Evolutionary conservation across 2,888 invertebrate species (phyloP).

Genomic region (Mycogona germanica): DNA sequence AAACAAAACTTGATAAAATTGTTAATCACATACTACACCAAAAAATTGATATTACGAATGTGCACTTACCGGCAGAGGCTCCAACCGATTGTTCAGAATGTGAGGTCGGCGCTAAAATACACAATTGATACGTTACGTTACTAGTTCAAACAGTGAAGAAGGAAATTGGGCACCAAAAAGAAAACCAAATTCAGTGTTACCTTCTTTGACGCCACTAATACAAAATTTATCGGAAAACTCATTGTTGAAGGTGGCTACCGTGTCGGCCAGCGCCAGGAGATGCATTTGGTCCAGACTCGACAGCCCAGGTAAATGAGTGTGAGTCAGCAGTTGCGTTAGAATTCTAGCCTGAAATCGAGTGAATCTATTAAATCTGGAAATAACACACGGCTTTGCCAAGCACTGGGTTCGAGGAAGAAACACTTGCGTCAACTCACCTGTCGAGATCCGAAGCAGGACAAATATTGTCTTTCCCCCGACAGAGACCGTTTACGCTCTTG

Average conservation of each 20-base stretch:
- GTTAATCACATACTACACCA: no score
- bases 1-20: neutral
- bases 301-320: constrained; percentile 85
- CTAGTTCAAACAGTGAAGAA: no score
- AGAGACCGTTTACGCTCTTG: constrained; percentile 18
- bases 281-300: constrained; percentile 99
- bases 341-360: constrained; percentile 47
- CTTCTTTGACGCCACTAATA: constrained; percentile 30
- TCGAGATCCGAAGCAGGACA: constrained; percentile 71
- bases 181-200: no score
- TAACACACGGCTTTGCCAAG: neutral
- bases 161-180: no score
- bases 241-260: constrained; percentile 77
- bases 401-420: neutral
- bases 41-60: no score
- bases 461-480: constrained; percentile 19
- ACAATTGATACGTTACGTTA: no score
- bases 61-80: no score
- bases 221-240: constrained; percentile 69
- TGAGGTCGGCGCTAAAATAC: no score
- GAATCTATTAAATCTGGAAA: neutral
- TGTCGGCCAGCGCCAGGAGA: constrained; percentile 93
- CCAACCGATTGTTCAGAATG: no score
- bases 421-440: constrained; percentile 42
- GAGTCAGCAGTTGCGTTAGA: constrained; percentile 79